These are phyloP conservation scores for Cyaniris semiargus DNA, from an alignment of 2,888 invertebrate genomes.

Conservation along the genomic window DNA sequence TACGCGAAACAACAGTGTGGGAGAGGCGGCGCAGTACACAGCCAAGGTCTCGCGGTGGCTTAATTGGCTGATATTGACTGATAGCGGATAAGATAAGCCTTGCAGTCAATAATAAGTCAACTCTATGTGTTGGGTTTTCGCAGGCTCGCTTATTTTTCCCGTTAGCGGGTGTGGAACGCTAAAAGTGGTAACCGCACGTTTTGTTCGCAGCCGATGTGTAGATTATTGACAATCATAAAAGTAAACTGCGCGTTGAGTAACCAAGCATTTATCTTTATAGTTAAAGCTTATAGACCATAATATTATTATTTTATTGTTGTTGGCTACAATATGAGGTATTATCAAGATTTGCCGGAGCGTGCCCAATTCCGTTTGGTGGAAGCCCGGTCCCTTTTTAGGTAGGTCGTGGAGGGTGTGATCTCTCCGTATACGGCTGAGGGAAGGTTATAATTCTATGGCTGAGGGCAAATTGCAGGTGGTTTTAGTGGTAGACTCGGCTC, in stretches of 20 bases:
- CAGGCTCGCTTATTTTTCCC: conserved; percentile 18
- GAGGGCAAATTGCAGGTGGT: no score
- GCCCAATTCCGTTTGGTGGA: no score
- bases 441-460: no score
- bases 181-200: not conserved
- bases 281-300: no score
- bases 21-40: conserved; percentile 36
- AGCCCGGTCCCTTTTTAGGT: no score
- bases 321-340: not conserved
- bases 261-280: not conserved
- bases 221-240: conserved; percentile 11
- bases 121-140: conserved; percentile 34
- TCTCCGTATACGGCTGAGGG: no score
- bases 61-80: conserved; percentile 70
- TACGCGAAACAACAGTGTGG: conserved; percentile 30
- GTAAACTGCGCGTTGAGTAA: not conserved
- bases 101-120: conserved; percentile 59
- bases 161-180: not conserved
- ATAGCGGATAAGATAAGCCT: conserved; percentile 72
- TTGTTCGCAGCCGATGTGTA: not conserved
- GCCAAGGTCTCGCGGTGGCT: conserved; percentile 48
- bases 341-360: no score
- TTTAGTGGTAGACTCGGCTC: no score
- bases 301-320: not conserved
- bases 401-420: no score